Evolutionary conservation across 2,113 vertebrate species (phyloP).

Genomic region (Ellobius talpinus): DNA sequence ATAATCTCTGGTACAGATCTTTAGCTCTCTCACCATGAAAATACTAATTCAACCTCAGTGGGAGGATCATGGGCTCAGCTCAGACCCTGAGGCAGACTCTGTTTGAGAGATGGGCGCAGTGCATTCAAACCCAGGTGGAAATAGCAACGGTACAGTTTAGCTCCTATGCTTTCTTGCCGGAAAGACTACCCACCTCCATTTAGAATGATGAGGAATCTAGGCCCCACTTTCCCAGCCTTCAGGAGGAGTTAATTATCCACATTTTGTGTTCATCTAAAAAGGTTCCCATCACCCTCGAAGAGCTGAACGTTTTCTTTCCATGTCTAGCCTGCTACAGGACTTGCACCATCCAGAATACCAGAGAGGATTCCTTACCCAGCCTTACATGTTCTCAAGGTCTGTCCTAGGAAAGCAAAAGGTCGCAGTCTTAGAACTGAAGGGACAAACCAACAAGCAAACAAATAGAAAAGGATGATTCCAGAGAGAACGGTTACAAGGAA

Average conservation of each 20-base stretch:
- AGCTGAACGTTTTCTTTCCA: constrained; percentile 13
- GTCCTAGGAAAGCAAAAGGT: constrained; percentile 58
- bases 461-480: constrained; percentile 36
- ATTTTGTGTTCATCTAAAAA: constrained; percentile 33
- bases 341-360: constrained; percentile 35
- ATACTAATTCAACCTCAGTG: background rate
- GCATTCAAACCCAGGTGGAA: background rate
- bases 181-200: background rate
- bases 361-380: constrained; percentile 54
- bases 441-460: constrained; percentile 39
- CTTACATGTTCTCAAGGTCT: constrained; percentile 20
- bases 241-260: constrained; percentile 29
- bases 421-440: constrained; percentile 46
- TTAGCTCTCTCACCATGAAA: constrained; percentile 4
- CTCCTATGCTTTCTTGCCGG: background rate
- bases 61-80: background rate
- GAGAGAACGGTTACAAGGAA: constrained; percentile 35
- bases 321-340: constrained; percentile 62
- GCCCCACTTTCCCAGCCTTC: background rate
- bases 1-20: constrained; percentile 37
- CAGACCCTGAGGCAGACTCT: background rate
- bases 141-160: background rate
- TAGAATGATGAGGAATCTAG: background rate
- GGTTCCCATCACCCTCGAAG: background rate
- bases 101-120: background rate